A percentile compares a stretch with the other conserved stretches of the same genome.
phyloP scores from a whole-genome alignment of 2,888 invertebrate species.

The Cheilosia pagana region DNA sequence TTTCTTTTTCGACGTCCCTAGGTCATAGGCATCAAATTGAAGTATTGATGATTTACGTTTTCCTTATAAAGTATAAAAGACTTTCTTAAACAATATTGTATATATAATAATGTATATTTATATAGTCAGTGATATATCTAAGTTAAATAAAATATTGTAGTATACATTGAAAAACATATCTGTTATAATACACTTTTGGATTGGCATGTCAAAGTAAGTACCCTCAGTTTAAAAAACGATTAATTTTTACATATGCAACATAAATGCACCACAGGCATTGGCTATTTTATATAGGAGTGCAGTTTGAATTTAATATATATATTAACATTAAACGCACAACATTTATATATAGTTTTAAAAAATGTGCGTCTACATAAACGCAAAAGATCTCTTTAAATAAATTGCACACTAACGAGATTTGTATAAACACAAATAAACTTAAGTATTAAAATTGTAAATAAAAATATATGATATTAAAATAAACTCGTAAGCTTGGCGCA shows the following conservation, averaged over 20 bases:
- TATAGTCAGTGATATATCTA: slow-evolving; percentile 4
- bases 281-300: slow-evolving; percentile 43
- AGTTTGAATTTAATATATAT: slow-evolving; percentile 9
- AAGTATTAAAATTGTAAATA: slow-evolving; percentile 19
- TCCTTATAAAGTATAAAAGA: too few relatives aligned
- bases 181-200: slow-evolving; percentile 4
- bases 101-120: slow-evolving; percentile 15
- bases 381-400: not conserved
- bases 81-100: not conserved
- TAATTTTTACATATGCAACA: not conserved
- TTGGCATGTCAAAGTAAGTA: slow-evolving; percentile 42
- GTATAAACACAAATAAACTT: slow-evolving; percentile 1
- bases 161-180: not conserved
- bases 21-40: too few relatives aligned
- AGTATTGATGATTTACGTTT: too few relatives aligned
- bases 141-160: slow-evolving; percentile 4
- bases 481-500: slow-evolving; percentile 8
- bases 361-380: not conserved
- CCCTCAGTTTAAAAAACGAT: slow-evolving; percentile 14
- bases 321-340: slow-evolving; percentile 10
- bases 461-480: slow-evolving; percentile 31
- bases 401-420: not conserved
- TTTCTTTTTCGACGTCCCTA: too few relatives aligned
- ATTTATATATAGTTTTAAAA: slow-evolving; percentile 13
- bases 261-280: slow-evolving; percentile 65